Evolutionary conservation across 1,140 invertebrate species (phyloP), one percentile per base, ranked within the genome.

Genomic region (Diachasma alloeum): DNA sequence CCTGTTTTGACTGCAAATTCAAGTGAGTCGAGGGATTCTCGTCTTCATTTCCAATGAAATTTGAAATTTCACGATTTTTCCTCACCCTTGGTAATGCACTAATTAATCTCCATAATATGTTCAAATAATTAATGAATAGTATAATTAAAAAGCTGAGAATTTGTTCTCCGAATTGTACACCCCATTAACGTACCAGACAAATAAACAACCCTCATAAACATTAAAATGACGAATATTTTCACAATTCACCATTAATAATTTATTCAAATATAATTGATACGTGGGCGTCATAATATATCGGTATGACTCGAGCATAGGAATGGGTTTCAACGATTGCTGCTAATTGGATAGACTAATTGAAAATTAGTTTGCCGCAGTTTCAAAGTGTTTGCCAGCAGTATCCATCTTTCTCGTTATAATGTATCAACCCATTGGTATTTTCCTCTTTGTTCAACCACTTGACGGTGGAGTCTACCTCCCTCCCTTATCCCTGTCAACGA

Each of bases 281-380:
- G 39, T 53, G n/a, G 19, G n/a, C 13, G 17, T 39, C 24, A 11
- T 59, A 56, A 59, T 19, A 73, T 59, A 59, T 73, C 11, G 17
- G 19, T 2, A 72, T 46, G 44, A 48, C 11, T 72, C n/a, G 48
- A 17, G 4, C 39, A 19, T 72, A 1, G 48, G 6, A 17, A 56
- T 22, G 19, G n/a, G n/a, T 56, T 26, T 15, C 13, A 53, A 63
- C 59, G 22, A 63, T 42, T 24, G 15, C 36, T 56, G 15, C 36
- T 63, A 73, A 73, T 73, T 63, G 56, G 56, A 73, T 73, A 63
- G 31, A 66, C 56, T 73, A 73, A 73, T 73, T 73, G 72, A 73
- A 63, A 73, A 73, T 73, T 63, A 63, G 53, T 73, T 73, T 37
- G 22, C 37, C 8, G 17, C 19, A 42, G 19, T 31, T 36, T 36